Percentiles rank a stretch among this genome's conserved stretches.
Evolutionary conservation across 2,888 invertebrate species (phyloP).

Genomic region (Galerucella nymphaeae): DNA sequence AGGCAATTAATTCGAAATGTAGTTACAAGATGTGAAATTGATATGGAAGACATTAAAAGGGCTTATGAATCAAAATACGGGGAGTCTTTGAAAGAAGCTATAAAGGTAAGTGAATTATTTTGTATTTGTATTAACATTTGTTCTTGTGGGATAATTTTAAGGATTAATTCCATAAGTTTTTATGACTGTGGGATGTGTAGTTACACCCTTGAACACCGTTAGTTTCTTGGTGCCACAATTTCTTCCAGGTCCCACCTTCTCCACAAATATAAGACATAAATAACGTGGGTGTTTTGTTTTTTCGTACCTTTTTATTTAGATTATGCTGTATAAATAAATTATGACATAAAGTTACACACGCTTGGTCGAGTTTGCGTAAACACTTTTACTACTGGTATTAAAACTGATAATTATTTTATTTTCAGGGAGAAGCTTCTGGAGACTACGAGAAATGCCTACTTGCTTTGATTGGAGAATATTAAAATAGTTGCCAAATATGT

Average conservation of each 20-base stretch:
- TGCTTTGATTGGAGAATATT: conserved; percentile 70
- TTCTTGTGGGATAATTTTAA: background rate
- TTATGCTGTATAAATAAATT: too few relatives aligned
- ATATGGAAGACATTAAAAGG: conserved; percentile 85
- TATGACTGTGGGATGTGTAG: too few relatives aligned
- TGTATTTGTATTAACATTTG: background rate
- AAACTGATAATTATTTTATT: background rate
- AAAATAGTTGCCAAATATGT: conserved; percentile 1
- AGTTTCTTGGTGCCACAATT: too few relatives aligned
- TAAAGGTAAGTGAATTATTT: conserved; percentile 70
- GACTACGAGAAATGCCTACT: conserved; percentile 87
- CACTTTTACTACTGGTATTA: background rate
- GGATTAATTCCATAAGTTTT: too few relatives aligned
- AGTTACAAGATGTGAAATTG: conserved; percentile 85
- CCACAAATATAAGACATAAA: too few relatives aligned
- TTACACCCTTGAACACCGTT: too few relatives aligned
- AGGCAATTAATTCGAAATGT: conserved; percentile 85
- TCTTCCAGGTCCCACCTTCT: too few relatives aligned
- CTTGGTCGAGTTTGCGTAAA: too few relatives aligned
- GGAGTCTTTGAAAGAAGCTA: conserved; percentile 81
- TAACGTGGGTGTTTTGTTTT: too few relatives aligned
- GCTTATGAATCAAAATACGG: conserved; percentile 81
- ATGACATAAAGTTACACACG: too few relatives aligned
- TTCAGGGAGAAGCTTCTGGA: conserved; percentile 85
- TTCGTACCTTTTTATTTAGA: too few relatives aligned